Evolutionary conservation across 2,113 vertebrate species (phyloP), one percentile per base, ranked within the genome.

Genomic region (Elephas maximus): DNA sequence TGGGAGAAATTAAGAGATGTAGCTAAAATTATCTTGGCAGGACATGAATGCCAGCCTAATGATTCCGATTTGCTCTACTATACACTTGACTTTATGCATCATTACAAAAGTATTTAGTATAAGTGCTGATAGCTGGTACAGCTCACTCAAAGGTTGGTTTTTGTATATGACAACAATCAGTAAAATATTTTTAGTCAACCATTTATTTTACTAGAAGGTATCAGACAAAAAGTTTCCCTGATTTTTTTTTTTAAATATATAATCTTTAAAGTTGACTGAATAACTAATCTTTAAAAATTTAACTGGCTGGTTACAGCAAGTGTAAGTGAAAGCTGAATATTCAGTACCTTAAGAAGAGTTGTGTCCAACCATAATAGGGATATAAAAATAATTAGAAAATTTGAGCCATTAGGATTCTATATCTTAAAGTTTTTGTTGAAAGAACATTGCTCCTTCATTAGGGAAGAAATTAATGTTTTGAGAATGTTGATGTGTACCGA

Each of bases 131-230:
- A 24, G 9, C 67, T 37, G 37, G 41, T 48, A n/a, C 37, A 51
- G 18, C 71, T 92, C 18, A 41, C 24, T 62, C 17, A 30, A 51
- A 67, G 41, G 33, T 51, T 69, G 20, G 20, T 60, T 93, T 74
- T 37, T 71, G 33, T 14, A 45, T 6, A 17, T 24, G 33, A 45
- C 4, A 65, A 1, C 2, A 96, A 53, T 6, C 20, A 51, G 26
- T 73, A 85, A 97, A 65, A 80, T 28, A 82, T 48, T 81, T 92
- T 91, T 45, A 73, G 24, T 30, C 30, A 82, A 65, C 24, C 37
- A 48, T 73, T 76, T 81, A 24, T 95, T 92, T 62, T 89, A 73
- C 69, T 74, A 44, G 1, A 17, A 17, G 12, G 3, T 81, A 15
- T 24, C 30, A 88, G 53, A 67, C 2, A 83, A 92, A 78, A 30